Conservation (phyloP, 1,140 invertebrate species). For the Zaprionus camerounensis region DNA sequence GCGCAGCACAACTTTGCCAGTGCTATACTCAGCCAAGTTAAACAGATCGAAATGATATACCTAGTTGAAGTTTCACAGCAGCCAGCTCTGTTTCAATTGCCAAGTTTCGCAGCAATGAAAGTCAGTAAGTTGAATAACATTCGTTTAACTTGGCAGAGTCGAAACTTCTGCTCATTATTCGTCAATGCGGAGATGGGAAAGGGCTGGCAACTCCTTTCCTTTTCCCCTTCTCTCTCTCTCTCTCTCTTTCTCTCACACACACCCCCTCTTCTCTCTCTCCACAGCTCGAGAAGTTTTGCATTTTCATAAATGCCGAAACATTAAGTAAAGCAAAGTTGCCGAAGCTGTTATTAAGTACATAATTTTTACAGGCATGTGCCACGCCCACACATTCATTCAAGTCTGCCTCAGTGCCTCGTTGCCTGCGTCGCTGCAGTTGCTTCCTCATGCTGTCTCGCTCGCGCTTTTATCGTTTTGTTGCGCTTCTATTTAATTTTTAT, state of each 20-base stretch:
- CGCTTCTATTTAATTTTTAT: slow-evolving; percentile 81
- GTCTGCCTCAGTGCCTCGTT: not conserved
- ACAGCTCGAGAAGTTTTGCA: slow-evolving; percentile 54
- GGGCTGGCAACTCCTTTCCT: no score
- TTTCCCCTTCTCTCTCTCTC: not conserved
- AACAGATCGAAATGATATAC: not conserved
- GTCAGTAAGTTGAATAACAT: slow-evolving; percentile 27
- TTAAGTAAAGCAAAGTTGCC: slow-evolving; percentile 73
- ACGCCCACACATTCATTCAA: slow-evolving; percentile 34
- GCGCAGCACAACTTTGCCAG: no score
- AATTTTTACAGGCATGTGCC: slow-evolving; percentile 60
- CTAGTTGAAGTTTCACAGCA: slow-evolving; percentile 15
- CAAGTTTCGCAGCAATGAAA: slow-evolving; percentile 13
- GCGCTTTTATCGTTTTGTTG: slow-evolving; percentile 42
- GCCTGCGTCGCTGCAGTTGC: not conserved
- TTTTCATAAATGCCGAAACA: slow-evolving; percentile 77
- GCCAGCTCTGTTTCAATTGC: slow-evolving; percentile 1
- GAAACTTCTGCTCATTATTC: slow-evolving; percentile 37
- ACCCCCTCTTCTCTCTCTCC: not conserved
- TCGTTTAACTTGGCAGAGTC: slow-evolving; percentile 37
- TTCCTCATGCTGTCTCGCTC: slow-evolving; percentile 14
- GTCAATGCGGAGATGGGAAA: not conserved
- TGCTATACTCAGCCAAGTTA: not conserved
- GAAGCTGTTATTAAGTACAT: slow-evolving; percentile 80
- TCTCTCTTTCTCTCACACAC: not conserved